These are phyloP conservation scores for Oasisia sp. DNA, from an alignment of 2,888 invertebrate genomes.

Conservation along the genomic window DNA sequence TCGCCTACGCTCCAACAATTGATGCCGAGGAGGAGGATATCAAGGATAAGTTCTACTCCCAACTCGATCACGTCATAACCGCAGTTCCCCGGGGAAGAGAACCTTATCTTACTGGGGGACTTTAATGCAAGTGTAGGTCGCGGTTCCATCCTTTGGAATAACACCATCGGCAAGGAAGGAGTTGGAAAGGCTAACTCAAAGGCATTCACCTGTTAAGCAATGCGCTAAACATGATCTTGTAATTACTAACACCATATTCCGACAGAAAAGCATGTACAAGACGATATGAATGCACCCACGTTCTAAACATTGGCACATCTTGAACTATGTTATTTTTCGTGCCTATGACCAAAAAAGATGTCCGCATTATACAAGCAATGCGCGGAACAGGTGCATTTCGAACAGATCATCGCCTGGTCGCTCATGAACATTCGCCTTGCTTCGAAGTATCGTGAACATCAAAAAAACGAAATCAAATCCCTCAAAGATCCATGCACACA, in stretches of 20 bases:
- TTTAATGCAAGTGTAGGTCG: not conserved
- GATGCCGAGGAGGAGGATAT: not conserved
- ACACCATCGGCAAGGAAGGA: not conserved
- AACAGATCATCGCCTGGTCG: not conserved
- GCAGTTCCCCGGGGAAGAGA: not conserved
- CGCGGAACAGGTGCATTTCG: not conserved
- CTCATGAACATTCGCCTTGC: no score
- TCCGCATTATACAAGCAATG: not conserved
- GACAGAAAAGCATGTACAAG: slow-evolving; percentile 29
- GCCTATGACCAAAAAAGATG: not conserved
- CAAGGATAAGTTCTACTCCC: not conserved
- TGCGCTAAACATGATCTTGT: slow-evolving; percentile 22
- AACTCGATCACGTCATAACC: not conserved
- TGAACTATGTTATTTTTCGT: not conserved
- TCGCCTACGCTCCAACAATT: not conserved
- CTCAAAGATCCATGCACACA: not conserved
- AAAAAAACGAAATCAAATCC: not conserved
- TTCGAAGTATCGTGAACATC: not conserved
- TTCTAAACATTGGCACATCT: slow-evolving; percentile 17
- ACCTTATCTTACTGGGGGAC: not conserved
- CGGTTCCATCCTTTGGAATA: not conserved
- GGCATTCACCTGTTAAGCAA: not conserved
- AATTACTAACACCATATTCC: slow-evolving; percentile 29
- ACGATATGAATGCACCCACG: slow-evolving; percentile 23
- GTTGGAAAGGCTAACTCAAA: slow-evolving; percentile 5